These are phyloP conservation scores for Penaeus monodon DNA, from an alignment of 2,888 invertebrate genomes.

Conservation along the genomic window DNA sequence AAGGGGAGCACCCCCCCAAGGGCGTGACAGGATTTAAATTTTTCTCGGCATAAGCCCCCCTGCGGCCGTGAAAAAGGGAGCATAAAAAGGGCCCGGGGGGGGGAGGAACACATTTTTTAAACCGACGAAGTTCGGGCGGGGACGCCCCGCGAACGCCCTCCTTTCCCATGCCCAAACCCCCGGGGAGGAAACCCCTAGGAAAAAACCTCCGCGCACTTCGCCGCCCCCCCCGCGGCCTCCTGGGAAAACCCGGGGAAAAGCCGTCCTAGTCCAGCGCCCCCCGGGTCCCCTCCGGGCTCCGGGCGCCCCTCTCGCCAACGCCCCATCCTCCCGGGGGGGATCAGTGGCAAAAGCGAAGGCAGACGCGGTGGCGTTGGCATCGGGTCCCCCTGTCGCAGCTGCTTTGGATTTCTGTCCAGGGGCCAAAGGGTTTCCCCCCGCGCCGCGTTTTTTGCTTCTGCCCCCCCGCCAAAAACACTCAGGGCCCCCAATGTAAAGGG, in stretches of 20 bases:
- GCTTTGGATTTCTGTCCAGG: too few relatives aligned
- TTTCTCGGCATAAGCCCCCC: conserved; percentile 18
- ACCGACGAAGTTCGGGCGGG: neutral
- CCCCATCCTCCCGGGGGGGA: conserved; percentile 11
- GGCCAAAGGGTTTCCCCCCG: too few relatives aligned
- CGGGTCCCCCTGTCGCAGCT: too few relatives aligned
- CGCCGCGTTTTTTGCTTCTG: too few relatives aligned
- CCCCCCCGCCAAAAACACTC: too few relatives aligned
- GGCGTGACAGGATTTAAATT: conserved; percentile 14
- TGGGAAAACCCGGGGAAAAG: neutral
- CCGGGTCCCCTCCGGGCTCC: conserved; percentile 24
- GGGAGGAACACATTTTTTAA: conserved; percentile 23
- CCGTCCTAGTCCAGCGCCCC: conserved; percentile 20
- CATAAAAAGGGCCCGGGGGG: too few relatives aligned
- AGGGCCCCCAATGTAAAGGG: too few relatives aligned
- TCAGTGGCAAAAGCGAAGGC: too few relatives aligned
- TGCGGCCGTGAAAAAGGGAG: conserved; percentile 11
- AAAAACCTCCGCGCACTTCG: neutral
- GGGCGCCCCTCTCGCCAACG: conserved; percentile 19
- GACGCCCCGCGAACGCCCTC: conserved; percentile 16
- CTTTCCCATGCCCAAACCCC: neutral
- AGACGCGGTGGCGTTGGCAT: too few relatives aligned
- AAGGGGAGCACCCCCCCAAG: conserved; percentile 18
- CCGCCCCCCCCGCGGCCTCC: neutral
- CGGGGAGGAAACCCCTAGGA: conserved; percentile 9